These are phyloP conservation scores for Chamaea fasciata DNA, from an alignment of 2,113 vertebrate species.

Conservation along the genomic window DNA sequence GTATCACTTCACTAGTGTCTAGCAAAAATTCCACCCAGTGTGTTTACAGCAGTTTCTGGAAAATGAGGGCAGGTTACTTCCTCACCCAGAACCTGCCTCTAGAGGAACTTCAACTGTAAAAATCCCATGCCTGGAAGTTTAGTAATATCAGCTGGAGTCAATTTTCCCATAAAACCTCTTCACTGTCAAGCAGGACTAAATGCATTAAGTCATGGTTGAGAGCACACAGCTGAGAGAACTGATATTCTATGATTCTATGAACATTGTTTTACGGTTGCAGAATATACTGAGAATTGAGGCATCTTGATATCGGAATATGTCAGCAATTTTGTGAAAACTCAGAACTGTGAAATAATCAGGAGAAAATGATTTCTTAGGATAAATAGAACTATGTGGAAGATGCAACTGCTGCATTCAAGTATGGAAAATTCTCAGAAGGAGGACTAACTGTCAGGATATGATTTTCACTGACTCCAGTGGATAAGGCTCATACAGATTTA, in stretches of 20 bases:
- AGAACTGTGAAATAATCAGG: background rate
- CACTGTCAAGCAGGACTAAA: background rate
- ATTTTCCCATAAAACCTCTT: background rate
- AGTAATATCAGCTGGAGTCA: background rate
- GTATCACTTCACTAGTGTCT: background rate
- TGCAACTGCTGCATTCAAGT: background rate
- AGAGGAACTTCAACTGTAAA: background rate
- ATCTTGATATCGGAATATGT: background rate
- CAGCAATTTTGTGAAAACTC: background rate
- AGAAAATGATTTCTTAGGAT: background rate
- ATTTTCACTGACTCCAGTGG: background rate
- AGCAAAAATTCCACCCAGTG: background rate
- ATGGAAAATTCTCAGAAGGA: background rate
- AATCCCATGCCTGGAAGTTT: background rate
- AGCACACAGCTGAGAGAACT: background rate
- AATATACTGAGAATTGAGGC: background rate
- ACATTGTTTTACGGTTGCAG: background rate
- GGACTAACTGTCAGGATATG: background rate
- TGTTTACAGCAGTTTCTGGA: background rate
- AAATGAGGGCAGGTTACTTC: background rate
- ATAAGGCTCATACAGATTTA: background rate
- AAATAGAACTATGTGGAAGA: background rate
- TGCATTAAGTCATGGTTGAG: background rate
- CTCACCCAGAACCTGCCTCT: background rate
- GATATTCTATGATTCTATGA: background rate